Evolutionary conservation across 2,888 invertebrate species (phyloP), one percentile per base, ranked within the genome.

Genomic region (Acanthosepion pharaonis): DNA sequence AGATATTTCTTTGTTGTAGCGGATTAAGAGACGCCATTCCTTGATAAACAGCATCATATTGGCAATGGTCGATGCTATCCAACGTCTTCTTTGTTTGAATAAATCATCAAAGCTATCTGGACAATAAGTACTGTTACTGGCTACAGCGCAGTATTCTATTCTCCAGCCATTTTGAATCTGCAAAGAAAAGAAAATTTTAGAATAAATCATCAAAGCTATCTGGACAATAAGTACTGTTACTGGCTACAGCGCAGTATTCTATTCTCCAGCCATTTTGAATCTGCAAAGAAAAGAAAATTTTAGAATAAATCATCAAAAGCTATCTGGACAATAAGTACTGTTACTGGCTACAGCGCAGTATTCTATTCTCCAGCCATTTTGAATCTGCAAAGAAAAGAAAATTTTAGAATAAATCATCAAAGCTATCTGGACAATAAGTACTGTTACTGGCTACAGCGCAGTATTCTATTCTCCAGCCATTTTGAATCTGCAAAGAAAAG

Each of bases 361-460:
- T 94, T 97, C 97, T 33, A 97, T 96, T 11, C 97, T 94, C 97
- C 97, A 97, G 3, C 97, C 97, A 95, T 96, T 96, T 94, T 97
- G 96, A 2, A 97, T 96, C 97, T 97, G 94, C 0, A 91, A 91
- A 18, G 91, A 28, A 49, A 48, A 3, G 42, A 42, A n/a, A n/a
- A n/a, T n/a, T n/a, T n/a, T n/a, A n/a, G 95, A 96, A 97, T 95
- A 97, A 97, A 95, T 97, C 97, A 91, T 97, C 97, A 95, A 97
- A 97, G 23, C 97, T 96, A 92, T 96, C 96, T 0, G 97, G 97
- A 95, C 97, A 97, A 94, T 96, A 96, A 2, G 97, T 97, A 94
- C 96, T 95, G 95, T 97, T 96, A 94, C 96, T 96, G 23, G 97
- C 96, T 0, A 97, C 97, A 0, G 97, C 97, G 95, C 97, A 97